A percentile compares a stretch with the other conserved stretches of the same genome.
Conservation (phyloP, 2,113 vertebrate genomes). For the rat (Rattus norvegicus) region DNA sequence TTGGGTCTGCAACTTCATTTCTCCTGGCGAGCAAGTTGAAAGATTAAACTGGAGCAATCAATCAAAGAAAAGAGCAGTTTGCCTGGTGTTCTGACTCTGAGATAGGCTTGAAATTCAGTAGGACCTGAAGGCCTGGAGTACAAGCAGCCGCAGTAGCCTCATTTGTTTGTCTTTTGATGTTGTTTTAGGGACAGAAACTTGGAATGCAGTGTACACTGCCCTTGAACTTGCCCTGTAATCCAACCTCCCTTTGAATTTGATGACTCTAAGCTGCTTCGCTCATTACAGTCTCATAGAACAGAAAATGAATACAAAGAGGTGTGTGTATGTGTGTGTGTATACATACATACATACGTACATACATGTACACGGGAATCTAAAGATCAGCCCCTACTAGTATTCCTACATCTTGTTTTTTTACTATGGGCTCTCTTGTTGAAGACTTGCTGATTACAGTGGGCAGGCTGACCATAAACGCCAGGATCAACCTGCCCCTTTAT, state of each 20-base stretch:
- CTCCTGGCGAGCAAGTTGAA: not conserved
- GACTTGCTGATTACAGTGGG: not conserved
- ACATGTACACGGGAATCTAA: not conserved
- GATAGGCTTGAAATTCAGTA: not conserved
- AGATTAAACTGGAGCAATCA: constrained; percentile 60
- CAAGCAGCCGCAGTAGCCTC: not conserved
- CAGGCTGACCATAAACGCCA: not conserved
- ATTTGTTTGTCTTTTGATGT: not conserved
- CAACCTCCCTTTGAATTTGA: not conserved
- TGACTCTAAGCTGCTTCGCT: not conserved
- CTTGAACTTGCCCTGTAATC: not conserved
- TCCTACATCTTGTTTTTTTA: not conserved
- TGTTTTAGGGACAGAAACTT: not conserved
- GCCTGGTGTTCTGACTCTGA: not conserved
- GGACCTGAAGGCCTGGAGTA: not conserved
- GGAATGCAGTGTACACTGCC: not conserved
- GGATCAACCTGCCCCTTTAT: not conserved
- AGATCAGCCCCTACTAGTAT: not conserved
- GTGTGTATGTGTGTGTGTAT: not conserved
- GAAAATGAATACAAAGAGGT: not conserved
- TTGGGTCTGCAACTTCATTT: constrained; percentile 1
- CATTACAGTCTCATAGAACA: not conserved
- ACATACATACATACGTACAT: too few species aligned
- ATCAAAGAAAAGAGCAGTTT: constrained; percentile 38
- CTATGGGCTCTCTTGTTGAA: not conserved